Conservation (phyloP, 2,888 invertebrate species). For the Escarpia spicata region DNA sequence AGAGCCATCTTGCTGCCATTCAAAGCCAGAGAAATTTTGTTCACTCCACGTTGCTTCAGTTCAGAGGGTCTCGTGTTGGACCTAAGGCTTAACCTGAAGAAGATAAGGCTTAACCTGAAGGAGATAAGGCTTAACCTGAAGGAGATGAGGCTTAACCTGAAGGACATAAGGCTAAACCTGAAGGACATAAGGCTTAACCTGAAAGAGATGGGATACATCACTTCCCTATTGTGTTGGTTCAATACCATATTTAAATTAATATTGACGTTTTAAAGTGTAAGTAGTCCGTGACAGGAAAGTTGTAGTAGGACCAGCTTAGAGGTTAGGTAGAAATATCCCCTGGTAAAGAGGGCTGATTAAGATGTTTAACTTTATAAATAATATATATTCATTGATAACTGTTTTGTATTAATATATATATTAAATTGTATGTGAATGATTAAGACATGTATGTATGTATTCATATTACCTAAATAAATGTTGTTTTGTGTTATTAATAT, state of each 20-base stretch:
- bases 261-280: too few species aligned
- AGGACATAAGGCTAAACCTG: too few species aligned
- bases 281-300: too few species aligned
- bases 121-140: too few species aligned
- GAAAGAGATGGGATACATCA: neutral
- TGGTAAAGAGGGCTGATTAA: neutral
- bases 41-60: neutral
- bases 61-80: neutral
- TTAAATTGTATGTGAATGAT: neutral
- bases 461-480: neutral
- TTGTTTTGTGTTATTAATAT: neutral
- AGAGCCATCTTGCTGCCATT: neutral
- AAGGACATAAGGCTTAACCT: too few species aligned
- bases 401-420: neutral
- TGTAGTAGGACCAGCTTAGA: too few species aligned
- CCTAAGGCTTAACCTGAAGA: too few species aligned
- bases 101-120: too few species aligned
- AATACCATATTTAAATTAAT: neutral
- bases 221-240: neutral
- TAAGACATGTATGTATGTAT: slow-evolving; percentile 7
- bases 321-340: too few species aligned
- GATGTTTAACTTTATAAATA: neutral
- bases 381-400: neutral
- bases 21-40: neutral
- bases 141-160: too few species aligned